phyloP scores from a whole-genome alignment of 2,113 vertebrate species.

The Aegypius monachus region DNA sequence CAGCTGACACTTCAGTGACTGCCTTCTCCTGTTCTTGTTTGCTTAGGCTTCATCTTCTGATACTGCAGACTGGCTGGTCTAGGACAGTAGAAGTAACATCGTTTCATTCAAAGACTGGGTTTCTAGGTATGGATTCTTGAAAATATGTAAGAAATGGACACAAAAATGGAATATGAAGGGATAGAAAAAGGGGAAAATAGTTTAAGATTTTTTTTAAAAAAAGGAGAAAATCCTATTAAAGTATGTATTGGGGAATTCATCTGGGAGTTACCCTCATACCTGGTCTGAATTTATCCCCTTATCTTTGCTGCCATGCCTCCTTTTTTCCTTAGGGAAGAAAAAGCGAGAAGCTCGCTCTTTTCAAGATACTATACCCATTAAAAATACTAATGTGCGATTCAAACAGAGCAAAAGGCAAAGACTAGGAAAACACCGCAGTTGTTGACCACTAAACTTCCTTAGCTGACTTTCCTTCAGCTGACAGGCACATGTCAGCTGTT shows the following conservation, averaged over 20 bases:
- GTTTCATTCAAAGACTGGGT: neutral
- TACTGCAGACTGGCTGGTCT: neutral
- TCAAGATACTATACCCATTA: neutral
- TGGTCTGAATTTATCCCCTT: neutral
- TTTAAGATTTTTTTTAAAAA: neutral
- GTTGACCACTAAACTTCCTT: too few species aligned
- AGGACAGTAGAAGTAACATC: rapidly evolving
- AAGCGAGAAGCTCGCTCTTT: neutral
- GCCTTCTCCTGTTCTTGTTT: too few species aligned
- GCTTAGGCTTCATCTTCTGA: too few species aligned
- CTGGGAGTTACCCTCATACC: neutral
- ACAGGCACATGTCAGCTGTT: neutral
- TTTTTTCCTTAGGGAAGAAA: neutral
- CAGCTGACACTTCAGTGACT: neutral
- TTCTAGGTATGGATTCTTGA: too few species aligned
- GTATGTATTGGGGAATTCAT: neutral
- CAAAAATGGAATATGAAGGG: neutral
- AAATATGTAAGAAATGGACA: neutral
- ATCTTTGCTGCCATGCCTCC: neutral
- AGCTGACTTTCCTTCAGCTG: neutral
- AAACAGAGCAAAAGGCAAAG: neutral
- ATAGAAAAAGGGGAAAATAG: neutral
- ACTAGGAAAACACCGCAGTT: neutral
- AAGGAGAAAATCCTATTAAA: neutral
- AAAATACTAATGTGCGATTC: neutral